A percentile compares a stretch with the other conserved stretches of the same genome.
Evolutionary conservation across 1,140 invertebrate genomes (phyloP).

Genomic region (Sycophila sp.): DNA sequence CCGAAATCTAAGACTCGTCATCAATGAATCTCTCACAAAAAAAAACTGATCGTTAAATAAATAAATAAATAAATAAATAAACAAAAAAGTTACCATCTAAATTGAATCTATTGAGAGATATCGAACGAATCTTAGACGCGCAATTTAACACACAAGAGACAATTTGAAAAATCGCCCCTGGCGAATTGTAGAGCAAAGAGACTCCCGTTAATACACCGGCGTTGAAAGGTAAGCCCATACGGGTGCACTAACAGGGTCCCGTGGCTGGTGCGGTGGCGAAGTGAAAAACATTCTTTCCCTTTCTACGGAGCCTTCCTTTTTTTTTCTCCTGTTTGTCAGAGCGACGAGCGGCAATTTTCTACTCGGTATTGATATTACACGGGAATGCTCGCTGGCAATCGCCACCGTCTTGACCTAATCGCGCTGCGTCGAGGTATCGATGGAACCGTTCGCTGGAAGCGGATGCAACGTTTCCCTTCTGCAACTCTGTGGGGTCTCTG

Average conservation of each 20-base stretch:
- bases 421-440: constrained; percentile 80
- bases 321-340: background rate
- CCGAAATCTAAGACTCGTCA: constrained; percentile 17
- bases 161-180: no score
- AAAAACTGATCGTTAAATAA: constrained; percentile 32
- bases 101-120: constrained; percentile 15
- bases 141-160: no score
- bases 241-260: no score
- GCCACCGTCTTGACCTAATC: constrained; percentile 82
- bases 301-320: no score
- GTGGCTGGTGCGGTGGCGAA: no score
- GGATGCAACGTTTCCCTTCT: constrained; percentile 67
- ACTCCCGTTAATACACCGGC: no score
- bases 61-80: constrained; percentile 41
- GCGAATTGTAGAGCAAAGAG: no score
- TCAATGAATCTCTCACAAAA: constrained; percentile 19
- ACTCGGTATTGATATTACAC: constrained; percentile 71
- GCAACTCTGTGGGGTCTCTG: constrained; percentile 78
- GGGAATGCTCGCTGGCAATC: constrained; percentile 78
- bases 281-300: background rate
- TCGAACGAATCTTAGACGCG: constrained; percentile 34
- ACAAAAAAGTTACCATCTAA: no score
- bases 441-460: constrained; percentile 80
- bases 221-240: no score
- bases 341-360: background rate